These are phyloP conservation scores for Diplodus sargus DNA, from an alignment of 2,797 vertebrate genomes.

Conservation along the genomic window DNA sequence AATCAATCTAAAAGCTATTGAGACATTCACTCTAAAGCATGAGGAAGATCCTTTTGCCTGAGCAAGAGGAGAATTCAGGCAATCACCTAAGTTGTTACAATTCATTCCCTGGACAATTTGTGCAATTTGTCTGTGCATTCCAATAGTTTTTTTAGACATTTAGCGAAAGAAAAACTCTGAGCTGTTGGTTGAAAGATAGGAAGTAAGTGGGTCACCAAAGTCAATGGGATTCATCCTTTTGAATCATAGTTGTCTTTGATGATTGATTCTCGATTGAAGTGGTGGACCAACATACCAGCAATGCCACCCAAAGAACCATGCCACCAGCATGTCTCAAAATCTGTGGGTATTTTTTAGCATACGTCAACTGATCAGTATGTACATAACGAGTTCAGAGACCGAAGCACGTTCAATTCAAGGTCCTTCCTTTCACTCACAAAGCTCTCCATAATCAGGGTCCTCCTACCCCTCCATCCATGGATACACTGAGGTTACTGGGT, in stretches of 20 bases:
- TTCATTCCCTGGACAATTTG: neutral
- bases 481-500: neutral
- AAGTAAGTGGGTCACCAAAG: neutral
- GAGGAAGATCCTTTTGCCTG: too few species aligned
- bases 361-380: neutral
- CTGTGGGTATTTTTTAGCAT: neutral
- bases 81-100: neutral
- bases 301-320: neutral
- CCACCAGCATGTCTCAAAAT: neutral
- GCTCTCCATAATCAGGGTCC: neutral
- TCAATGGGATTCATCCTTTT: neutral
- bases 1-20: too few species aligned
- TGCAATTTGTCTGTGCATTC: neutral
- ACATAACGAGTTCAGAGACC: slow-evolving; percentile 4
- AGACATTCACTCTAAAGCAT: too few species aligned
- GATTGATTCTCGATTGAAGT: neutral
- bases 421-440: slow-evolving; percentile 15
- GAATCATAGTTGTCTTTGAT: neutral
- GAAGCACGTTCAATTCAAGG: neutral
- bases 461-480: too few species aligned
- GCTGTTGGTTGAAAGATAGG: neutral
- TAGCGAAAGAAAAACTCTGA: neutral
- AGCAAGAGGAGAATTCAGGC: too few species aligned
- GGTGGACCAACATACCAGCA: neutral
- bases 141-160: neutral